A percentile compares a stretch with the other conserved stretches of the same genome.
These are phyloP conservation scores for roundworm (Caenorhabditis elegans) DNA, from an alignment of 1,140 invertebrate genomes.

Conservation along the genomic window WBcel235 BX284602.5:8777501-8778000, in stretches of 20 bases:
- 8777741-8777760: not conserved
- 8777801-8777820: not conserved
- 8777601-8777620: not conserved
- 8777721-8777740: conserved; percentile 8
- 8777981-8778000: conserved; percentile 45
- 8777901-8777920: not conserved
- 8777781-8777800: not conserved
- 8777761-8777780: not conserved
- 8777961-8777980: not conserved
- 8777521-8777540: not conserved
- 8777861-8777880: conserved; percentile 17
- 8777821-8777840: conserved; percentile 30
- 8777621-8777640: not conserved
- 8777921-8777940: conserved; percentile 21
- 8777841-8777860: conserved; percentile 38
- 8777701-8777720: conserved; percentile 32
- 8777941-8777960: not conserved
- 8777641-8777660: not conserved
- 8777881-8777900: conserved; percentile 10
- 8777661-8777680: conserved; percentile 8
- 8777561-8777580: not conserved
- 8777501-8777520: not conserved
- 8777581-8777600: not conserved
- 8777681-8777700: conserved; percentile 28
- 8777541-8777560: not conserved